Percentiles rank a stretch among this genome's conserved stretches.
Conservation (phyloP, 2,797 vertebrate genomes). For the Potorous gilbertii region DNA sequence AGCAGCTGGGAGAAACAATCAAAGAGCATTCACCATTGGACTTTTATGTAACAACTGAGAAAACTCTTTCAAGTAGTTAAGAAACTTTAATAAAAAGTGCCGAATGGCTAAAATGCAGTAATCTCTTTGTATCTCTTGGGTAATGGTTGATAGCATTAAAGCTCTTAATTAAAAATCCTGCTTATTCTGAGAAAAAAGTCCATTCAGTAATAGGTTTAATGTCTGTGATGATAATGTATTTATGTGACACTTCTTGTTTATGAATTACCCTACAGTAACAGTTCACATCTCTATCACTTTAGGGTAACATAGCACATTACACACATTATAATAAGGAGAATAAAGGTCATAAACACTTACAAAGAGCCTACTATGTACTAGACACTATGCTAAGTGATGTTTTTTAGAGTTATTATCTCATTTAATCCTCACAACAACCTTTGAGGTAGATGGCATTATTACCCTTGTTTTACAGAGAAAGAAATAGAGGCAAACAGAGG, state of each 20-base stretch:
- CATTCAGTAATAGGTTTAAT: constrained; percentile 38
- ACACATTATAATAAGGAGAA: background rate
- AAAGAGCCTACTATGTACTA: background rate
- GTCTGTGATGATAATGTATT: constrained; percentile 34
- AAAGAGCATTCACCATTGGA: constrained; percentile 55
- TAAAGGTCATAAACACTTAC: background rate
- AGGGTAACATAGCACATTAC: background rate
- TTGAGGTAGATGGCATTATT: background rate
- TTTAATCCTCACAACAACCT: background rate
- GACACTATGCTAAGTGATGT: background rate
- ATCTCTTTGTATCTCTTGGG: constrained; percentile 26
- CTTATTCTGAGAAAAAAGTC: constrained; percentile 59
- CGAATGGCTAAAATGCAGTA: constrained; percentile 39
- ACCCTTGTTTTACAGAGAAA: background rate
- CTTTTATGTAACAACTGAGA: constrained; percentile 63
- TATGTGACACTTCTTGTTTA: background rate
- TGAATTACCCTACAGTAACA: background rate
- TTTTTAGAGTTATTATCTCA: background rate
- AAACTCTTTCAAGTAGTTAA: constrained; percentile 56
- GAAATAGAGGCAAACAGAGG: background rate
- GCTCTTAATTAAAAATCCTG: constrained; percentile 52
- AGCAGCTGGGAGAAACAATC: constrained; percentile 61
- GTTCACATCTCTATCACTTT: background rate
- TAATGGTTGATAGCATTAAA: background rate
- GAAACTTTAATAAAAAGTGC: constrained; percentile 52